phyloP scores from a whole-genome alignment of 1,140 invertebrate genomes.

The Geopemphigus sp. region DNA sequence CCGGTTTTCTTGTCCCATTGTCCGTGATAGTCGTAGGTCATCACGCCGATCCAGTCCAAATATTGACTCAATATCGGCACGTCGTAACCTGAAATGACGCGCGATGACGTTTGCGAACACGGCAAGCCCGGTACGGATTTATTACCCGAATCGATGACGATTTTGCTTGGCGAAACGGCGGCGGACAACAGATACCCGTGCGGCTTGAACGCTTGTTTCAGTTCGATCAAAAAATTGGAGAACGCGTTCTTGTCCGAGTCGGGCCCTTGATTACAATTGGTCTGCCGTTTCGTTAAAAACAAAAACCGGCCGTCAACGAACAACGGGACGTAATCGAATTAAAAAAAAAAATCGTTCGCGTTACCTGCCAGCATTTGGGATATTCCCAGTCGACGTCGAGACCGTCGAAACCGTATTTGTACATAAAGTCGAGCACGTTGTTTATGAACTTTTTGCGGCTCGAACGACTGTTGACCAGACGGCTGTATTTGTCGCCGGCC shows the following conservation, averaged over 20 bases:
- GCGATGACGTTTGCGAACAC: too few relatives aligned
- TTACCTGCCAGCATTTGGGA: conserved; percentile 89
- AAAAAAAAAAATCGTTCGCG: too few relatives aligned
- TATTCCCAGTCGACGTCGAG: conserved; percentile 90
- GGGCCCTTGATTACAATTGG: conserved; percentile 78
- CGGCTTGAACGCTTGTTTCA: conserved; percentile 71
- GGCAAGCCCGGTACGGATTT: conserved; percentile 4
- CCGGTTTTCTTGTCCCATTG: conserved; percentile 82
- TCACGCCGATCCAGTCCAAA: conserved; percentile 84
- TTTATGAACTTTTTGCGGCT: conserved; percentile 70
- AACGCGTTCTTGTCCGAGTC: conserved; percentile 78
- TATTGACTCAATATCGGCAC: conserved; percentile 69
- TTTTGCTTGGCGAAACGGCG: conserved; percentile 84
- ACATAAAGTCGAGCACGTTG: conserved; percentile 72
- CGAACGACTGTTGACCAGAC: conserved; percentile 71
- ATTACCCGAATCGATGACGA: conserved; percentile 75
- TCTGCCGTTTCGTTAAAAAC: conserved; percentile 53
- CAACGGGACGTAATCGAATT: too few relatives aligned
- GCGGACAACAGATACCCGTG: conserved; percentile 74
- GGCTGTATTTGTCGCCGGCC: conserved; percentile 79
- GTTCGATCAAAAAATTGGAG: conserved; percentile 68
- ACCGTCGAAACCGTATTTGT: conserved; percentile 82
- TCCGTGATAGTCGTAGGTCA: conserved; percentile 85
- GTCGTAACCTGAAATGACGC: conserved; percentile 65
- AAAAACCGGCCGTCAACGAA: too few relatives aligned